A percentile compares a stretch with the other conserved stretches of the same genome.
These are phyloP conservation scores for Drosophila mimica DNA, from an alignment of 2,888 invertebrate species.

Conservation along the genomic window DNA sequence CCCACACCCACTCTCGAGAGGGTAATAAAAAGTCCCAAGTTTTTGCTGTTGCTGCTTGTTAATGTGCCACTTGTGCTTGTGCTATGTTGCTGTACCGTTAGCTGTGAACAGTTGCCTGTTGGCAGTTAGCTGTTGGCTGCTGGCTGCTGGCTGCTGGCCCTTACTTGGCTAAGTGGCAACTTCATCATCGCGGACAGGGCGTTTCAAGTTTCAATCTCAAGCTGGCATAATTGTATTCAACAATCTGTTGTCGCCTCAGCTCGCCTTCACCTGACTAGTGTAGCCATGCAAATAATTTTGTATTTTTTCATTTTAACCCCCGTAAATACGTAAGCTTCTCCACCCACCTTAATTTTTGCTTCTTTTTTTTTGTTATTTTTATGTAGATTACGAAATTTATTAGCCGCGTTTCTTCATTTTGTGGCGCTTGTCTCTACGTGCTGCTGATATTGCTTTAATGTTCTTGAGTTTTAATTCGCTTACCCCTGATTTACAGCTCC, in stretches of 20 bases:
- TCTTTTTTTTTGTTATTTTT: constrained; percentile 37
- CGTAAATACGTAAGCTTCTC: constrained; percentile 35
- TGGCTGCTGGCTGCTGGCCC: constrained; percentile 35
- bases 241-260: constrained; percentile 76
- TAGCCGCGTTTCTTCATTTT: constrained; percentile 59
- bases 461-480: constrained; percentile 69
- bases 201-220: constrained; percentile 70
- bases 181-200: constrained; percentile 68
- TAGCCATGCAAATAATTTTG: constrained; percentile 53
- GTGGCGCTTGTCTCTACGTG: constrained; percentile 36
- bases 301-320: constrained; percentile 67
- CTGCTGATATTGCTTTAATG: constrained; percentile 60
- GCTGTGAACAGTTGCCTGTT: constrained; percentile 26
- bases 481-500: constrained; percentile 61
- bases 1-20: constrained; percentile 45
- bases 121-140: constrained; percentile 31
- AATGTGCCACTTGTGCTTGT: constrained; percentile 74
- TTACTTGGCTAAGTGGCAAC: constrained; percentile 71
- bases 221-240: constrained; percentile 76
- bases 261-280: constrained; percentile 33
- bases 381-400: constrained; percentile 76
- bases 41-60: constrained; percentile 66
- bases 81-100: constrained; percentile 42
- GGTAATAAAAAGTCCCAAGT: constrained; percentile 73
- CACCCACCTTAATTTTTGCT: background rate